These are phyloP conservation scores for Chrysopa pallens DNA, from an alignment of 1,140 invertebrate species.

Conservation along the genomic window DNA sequence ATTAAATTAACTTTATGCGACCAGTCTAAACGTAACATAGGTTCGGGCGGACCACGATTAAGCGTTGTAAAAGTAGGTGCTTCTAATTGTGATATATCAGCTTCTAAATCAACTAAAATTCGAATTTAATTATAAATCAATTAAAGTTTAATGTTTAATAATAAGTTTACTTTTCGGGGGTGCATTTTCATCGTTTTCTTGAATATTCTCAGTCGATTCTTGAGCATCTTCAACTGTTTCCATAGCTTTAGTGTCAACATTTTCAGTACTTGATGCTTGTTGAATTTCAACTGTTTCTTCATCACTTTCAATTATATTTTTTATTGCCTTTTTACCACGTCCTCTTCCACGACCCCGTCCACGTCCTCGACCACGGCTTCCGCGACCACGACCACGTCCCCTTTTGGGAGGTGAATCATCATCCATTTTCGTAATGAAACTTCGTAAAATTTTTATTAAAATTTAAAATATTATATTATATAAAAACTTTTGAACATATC, in stretches of 20 bases:
- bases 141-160: constrained; percentile 3
- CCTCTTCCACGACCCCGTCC: constrained; percentile 46
- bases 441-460: too few relatives aligned
- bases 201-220: constrained; percentile 12
- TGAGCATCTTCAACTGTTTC: constrained; percentile 11
- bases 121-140: constrained; percentile 9
- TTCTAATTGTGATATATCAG: constrained; percentile 74
- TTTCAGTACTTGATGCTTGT: constrained; percentile 26
- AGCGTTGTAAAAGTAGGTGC: constrained; percentile 82
- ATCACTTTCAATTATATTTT: constrained; percentile 48
- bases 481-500: too few relatives aligned
- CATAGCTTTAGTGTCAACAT: constrained; percentile 20
- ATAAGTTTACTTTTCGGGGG: constrained; percentile 25
- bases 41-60: constrained; percentile 68
- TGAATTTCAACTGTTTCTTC: constrained; percentile 44
- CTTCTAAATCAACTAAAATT: constrained; percentile 59
- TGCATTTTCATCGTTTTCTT: constrained; percentile 28
- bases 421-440: constrained; percentile 10
- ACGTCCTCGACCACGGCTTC: constrained; percentile 42
- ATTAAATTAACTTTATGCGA: constrained; percentile 81
- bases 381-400: constrained; percentile 35
- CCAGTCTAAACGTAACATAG: constrained; percentile 72
- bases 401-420: constrained; percentile 29
- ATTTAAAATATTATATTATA: too few relatives aligned
- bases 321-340: constrained; percentile 50